Evolutionary conservation across 92 coral and sea anemone genomes (phyloP).

Genomic region (Actinernus sp.): DNA sequence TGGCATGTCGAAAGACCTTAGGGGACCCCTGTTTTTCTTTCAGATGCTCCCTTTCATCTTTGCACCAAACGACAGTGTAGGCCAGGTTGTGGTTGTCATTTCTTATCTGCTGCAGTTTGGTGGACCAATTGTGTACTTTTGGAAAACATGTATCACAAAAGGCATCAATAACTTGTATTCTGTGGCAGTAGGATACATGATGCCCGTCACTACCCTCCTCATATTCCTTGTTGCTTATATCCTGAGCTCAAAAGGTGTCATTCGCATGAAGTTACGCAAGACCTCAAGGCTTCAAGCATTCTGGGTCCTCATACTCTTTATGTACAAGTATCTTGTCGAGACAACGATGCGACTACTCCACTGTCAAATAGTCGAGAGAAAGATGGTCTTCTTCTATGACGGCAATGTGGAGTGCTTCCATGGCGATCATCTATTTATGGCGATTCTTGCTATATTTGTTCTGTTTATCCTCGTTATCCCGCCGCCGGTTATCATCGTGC

Average conservation of each 20-base stretch:
- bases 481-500: slow-evolving; percentile 69
- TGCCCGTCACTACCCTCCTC: slow-evolving; percentile 67
- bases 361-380: slow-evolving; percentile 75
- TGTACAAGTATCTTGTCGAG: slow-evolving; percentile 81
- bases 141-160: slow-evolving; percentile 64
- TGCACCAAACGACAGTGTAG: slow-evolving; percentile 68
- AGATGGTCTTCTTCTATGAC: slow-evolving; percentile 84
- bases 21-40: slow-evolving; percentile 96
- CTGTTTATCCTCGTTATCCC: slow-evolving; percentile 55
- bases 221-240: slow-evolving; percentile 79
- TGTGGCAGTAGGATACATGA: slow-evolving; percentile 81
- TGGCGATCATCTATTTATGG: slow-evolving; percentile 70
- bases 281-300: slow-evolving; percentile 89
- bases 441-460: slow-evolving; percentile 66
- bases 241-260: slow-evolving; percentile 69
- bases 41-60: slow-evolving; percentile 93
- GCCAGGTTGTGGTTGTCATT: slow-evolving; percentile 54
- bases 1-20: slow-evolving; percentile 89
- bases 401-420: slow-evolving; percentile 81
- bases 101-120: slow-evolving; percentile 80
- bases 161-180: slow-evolving; percentile 75
- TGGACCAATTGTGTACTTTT: slow-evolving; percentile 76
- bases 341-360: slow-evolving; percentile 81
- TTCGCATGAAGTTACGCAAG: slow-evolving; percentile 80
- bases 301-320: slow-evolving; percentile 89